Base-by-base conservation (phyloP, 2,888 invertebrate genomes). In the Hesperia comma region DNA sequence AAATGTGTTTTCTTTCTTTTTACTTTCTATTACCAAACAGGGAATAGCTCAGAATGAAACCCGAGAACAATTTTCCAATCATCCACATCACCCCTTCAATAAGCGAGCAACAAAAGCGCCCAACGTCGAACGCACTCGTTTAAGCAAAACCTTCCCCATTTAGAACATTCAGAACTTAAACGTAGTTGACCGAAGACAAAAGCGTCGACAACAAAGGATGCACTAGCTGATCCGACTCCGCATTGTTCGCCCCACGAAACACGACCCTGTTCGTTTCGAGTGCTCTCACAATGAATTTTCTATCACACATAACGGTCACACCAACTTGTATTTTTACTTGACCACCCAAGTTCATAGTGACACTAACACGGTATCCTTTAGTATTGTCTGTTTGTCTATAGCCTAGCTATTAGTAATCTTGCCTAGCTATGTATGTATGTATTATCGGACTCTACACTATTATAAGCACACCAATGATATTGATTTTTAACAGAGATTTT, bases 171-270 rank as follows among this genome's bases (percentile, higher is more conserved):
- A 43, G 15, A 43, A n/a, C n/a, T 10, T 41, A 57, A 57, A 41
- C 57, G 43, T 26, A 43, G 41, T 57, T 57, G 43, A 57, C 41
- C 26, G 41, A 57, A 49, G 49, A 49, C 57, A 19, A 19, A n/a
- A 32, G 53, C n/a, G 26, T n/a, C 1, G 8, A n/a, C 21, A 46
- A 58, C 58, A 58, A 58, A 58, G 58, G 57, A 57, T n/a, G 15
- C 43, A 43, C 43, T 21, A 58, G 41, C 41, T 14, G 26, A 21
- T 43, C n/a, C 57, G 6, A 17, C 8, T 58, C 5, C 46, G 32
- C 46, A 46, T 58, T 58, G 58, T 58, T 58, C 14, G 15, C 15
- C 26, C 46, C 32, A 58, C 46, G 46, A 46, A 46, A 26, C 26
- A 26, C 26, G 43, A 33, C 58, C 58, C 57, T 43, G 26, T 58